Percentiles rank a stretch among this genome's conserved stretches.
These are phyloP conservation scores for Noctua janthe DNA, from an alignment of 2,888 invertebrate species.

Conservation along the genomic window DNA sequence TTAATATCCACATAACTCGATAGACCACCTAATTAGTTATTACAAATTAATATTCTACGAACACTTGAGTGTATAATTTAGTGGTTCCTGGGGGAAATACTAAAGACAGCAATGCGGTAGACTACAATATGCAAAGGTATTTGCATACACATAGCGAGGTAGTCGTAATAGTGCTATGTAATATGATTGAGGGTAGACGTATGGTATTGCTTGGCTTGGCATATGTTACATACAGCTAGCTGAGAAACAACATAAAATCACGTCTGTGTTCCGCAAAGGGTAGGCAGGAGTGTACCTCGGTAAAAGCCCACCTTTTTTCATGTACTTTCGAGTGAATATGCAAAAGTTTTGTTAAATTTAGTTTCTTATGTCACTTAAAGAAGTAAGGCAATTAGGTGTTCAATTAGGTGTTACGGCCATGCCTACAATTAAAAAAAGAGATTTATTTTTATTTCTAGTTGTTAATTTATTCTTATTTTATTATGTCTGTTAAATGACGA, in stretches of 20 bases:
- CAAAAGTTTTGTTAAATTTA: too few species aligned
- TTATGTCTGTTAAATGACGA: too few species aligned
- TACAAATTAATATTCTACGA: slow-evolving; percentile 55
- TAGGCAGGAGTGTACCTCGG: neutral
- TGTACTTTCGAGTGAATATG: too few species aligned
- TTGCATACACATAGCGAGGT: slow-evolving; percentile 75
- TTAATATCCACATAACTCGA: slow-evolving; percentile 37
- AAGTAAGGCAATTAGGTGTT: too few species aligned
- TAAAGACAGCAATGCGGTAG: slow-evolving; percentile 76
- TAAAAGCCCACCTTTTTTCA: too few species aligned
- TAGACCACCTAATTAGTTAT: slow-evolving; percentile 55
- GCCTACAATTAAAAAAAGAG: too few species aligned
- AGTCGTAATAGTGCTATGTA: slow-evolving; percentile 71
- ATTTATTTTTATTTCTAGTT: too few species aligned
- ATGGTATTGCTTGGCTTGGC: slow-evolving; percentile 14
- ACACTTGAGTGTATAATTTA: slow-evolving; percentile 58
- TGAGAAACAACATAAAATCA: neutral
- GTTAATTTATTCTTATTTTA: too few species aligned
- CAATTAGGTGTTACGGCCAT: too few species aligned
- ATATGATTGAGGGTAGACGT: slow-evolving; percentile 73
- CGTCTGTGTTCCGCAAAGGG: neutral
- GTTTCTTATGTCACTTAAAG: too few species aligned
- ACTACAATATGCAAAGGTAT: slow-evolving; percentile 80
- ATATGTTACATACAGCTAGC: neutral
- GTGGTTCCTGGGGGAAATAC: slow-evolving; percentile 60